Base-by-base conservation (phyloP, 2,888 invertebrate genomes). In the Cheilosia vulpina region DNA sequence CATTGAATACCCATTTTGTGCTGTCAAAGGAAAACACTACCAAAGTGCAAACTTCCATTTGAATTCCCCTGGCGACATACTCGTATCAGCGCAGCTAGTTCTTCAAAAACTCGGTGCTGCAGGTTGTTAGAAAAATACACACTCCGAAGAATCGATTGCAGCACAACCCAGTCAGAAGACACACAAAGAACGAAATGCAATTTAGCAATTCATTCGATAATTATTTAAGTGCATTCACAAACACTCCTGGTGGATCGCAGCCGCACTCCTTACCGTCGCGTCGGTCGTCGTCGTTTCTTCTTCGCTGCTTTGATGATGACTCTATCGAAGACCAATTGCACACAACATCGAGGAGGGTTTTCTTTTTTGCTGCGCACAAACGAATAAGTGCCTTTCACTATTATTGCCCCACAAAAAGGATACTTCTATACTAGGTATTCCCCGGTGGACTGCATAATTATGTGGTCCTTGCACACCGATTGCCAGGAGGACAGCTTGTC, bases 381-480 rank as follows among this genome's bases (percentile, higher is more conserved):
- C 38, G 38, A 38, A 38, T 11, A 38, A 38, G 38, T 24, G 34
- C 66, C 66, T 62, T 68, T 55, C 43, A 69, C 45, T 45, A 57
- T 52, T 50, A 81, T 55, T 68, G 53, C 47, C 24, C 15, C 53
- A 53, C 47, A 53, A 27, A 68, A 63, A 73, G 83, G 34, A 68
- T 52, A 58, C 79, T 77, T 65, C 45, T n/a, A 34, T 17, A 19
- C 45, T 50, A n/a, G n/a, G n/a, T n/a, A 34, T 69, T 75, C 84
- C 84, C 79, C 15, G 2, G 24, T 45, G 47, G 84, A 79, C 50
- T 60, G 79, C 75, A 84, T 79, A 84, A 84, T 84, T 84, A 79
- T 79, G 68, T 71, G 79, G 65, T 65, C 53, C 73, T 65, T 78
- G 73, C 69, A 75, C 63, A 63, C 45, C 69, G 69, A 79, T 78